These are phyloP conservation scores for Eurystomus glaucurus DNA, from an alignment of 2,797 vertebrate genomes.

Conservation along the genomic window DNA sequence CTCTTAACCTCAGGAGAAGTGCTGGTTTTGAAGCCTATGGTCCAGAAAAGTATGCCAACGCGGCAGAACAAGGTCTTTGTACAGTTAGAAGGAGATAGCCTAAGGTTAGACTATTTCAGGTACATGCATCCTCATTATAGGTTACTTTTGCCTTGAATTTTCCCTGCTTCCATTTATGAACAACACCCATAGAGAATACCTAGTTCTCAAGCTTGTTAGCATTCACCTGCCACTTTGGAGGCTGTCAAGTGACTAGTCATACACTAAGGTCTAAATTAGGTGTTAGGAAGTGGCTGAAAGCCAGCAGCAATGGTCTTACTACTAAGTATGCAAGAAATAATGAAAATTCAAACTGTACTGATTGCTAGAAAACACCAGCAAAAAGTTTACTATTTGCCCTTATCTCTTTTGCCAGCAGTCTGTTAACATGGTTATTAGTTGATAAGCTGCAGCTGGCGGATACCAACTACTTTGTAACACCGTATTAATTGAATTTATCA, in stretches of 20 bases:
- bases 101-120: constrained; percentile 19
- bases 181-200: constrained; percentile 1
- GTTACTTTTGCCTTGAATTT: constrained; percentile 5
- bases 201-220: constrained; percentile 6
- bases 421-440: neutral
- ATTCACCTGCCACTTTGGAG: neutral
- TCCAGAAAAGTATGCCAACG: neutral
- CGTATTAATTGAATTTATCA: neutral
- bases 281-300: neutral
- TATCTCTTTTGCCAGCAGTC: neutral
- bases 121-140: constrained; percentile 20
- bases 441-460: neutral
- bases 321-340: neutral
- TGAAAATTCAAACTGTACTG: neutral
- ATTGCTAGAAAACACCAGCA: neutral
- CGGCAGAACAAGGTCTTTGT: neutral
- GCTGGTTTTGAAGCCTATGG: neutral
- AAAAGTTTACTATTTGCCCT: neutral
- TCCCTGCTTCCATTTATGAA: constrained; percentile 17
- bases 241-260: neutral
- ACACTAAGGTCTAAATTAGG: neutral
- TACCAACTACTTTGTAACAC: neutral
- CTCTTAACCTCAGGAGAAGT: neutral
- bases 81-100: neutral
- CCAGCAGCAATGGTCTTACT: neutral